These are phyloP conservation scores for Anoplopoma fimbria DNA, from an alignment of 2,113 vertebrate species.

Conservation along the genomic window DNA sequence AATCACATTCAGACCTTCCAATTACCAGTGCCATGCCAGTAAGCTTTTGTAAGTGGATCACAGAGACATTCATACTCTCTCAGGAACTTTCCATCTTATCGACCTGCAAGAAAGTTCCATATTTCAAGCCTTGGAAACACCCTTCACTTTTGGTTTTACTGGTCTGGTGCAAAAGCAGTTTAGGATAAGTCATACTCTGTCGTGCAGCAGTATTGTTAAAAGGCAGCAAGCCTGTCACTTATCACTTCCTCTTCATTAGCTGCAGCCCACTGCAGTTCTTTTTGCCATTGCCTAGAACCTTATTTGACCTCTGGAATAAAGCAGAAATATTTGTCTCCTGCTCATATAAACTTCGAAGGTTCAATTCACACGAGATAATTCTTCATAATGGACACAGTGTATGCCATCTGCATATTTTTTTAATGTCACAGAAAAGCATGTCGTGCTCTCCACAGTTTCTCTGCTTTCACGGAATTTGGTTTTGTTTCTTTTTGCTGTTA, in stretches of 20 bases:
- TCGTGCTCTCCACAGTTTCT: constrained; percentile 54
- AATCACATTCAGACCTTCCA: constrained; percentile 44
- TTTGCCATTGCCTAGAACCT: constrained; percentile 37
- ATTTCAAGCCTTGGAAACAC: constrained; percentile 16
- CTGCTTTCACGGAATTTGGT: constrained; percentile 48
- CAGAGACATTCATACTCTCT: constrained; percentile 34
- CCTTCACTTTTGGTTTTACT: constrained; percentile 58
- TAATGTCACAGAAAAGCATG: constrained; percentile 63
- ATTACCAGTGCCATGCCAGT: constrained; percentile 23
- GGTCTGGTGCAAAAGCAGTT: constrained; percentile 48
- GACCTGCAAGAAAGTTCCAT: constrained; percentile 18
- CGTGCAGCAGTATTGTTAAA: constrained; percentile 32
- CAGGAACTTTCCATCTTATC: constrained; percentile 20
- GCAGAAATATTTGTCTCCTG: constrained; percentile 54
- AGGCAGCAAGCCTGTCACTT: constrained; percentile 32
- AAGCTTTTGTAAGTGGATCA: constrained; percentile 26
- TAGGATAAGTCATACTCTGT: constrained; percentile 34
- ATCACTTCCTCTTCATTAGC: constrained; percentile 23
- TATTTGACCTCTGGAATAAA: constrained; percentile 36
- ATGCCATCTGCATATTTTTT: constrained; percentile 74
- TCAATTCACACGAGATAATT: constrained; percentile 59
- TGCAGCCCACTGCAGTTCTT: constrained; percentile 50
- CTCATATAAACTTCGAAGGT: constrained; percentile 56
- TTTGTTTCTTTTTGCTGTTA: constrained; percentile 33
- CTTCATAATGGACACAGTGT: constrained; percentile 77